phyloP scores from a whole-genome alignment of 1,140 invertebrate species.

The Micrasema minimum region DNA sequence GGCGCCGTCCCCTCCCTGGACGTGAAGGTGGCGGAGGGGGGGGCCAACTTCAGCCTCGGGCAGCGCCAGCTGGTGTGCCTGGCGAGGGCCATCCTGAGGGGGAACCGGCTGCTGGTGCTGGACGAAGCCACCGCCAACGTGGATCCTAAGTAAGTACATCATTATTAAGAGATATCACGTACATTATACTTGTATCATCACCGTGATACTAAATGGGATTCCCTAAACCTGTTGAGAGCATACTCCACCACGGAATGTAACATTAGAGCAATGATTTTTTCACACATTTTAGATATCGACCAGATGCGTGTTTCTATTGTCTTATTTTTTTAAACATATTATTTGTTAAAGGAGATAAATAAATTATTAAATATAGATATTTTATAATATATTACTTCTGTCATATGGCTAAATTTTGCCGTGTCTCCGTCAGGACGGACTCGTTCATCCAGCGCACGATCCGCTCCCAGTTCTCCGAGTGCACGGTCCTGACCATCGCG shows the following conservation, averaged over 20 bases:
- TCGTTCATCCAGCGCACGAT: slow-evolving; percentile 72
- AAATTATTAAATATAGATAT: too few relatives aligned
- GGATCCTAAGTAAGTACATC: slow-evolving; percentile 67
- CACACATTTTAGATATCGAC: too few relatives aligned
- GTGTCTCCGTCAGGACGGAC: slow-evolving; percentile 74
- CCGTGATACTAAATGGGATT: too few relatives aligned
- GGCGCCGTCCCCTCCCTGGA: slow-evolving; percentile 69
- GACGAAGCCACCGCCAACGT: slow-evolving; percentile 78
- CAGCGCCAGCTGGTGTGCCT: slow-evolving; percentile 82
- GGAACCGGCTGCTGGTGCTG: slow-evolving; percentile 78
- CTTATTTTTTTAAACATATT: too few relatives aligned
- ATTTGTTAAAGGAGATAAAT: too few relatives aligned
- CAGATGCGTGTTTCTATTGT: too few relatives aligned
- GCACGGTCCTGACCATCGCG: slow-evolving; percentile 81
- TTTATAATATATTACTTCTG: too few relatives aligned
- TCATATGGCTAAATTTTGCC: too few relatives aligned
- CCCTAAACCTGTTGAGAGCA: not conserved
- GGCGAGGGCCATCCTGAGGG: slow-evolving; percentile 75
- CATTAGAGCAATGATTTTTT: too few relatives aligned
- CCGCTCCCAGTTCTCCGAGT: slow-evolving; percentile 71
- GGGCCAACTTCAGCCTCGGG: slow-evolving; percentile 77
- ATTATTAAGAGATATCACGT: too few relatives aligned
- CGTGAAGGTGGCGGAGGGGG: slow-evolving; percentile 69
- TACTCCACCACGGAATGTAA: too few relatives aligned
- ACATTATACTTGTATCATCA: too few relatives aligned